Evolutionary conservation across 2,113 vertebrate species (phyloP).

Genomic region (Eublepharis macularius): DNA sequence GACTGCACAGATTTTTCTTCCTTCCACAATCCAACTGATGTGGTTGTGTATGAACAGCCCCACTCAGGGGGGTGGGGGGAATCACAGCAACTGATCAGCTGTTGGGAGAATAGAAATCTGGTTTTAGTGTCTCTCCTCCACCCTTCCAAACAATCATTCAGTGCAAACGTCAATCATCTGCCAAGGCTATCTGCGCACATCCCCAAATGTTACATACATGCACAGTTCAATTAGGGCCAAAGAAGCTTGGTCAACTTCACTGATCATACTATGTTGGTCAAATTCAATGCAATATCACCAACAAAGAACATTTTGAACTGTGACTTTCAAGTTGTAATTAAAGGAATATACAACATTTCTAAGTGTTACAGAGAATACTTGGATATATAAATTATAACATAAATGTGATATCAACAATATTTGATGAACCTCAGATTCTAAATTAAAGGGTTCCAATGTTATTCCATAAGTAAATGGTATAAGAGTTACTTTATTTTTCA

Average conservation of each 20-base stretch:
- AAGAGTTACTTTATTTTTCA: no score
- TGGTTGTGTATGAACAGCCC: not conserved
- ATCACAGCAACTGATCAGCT: not conserved
- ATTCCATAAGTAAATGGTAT: no score
- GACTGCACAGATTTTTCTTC: not conserved
- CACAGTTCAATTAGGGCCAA: not conserved
- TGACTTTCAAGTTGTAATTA: not conserved
- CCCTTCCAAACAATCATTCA: not conserved
- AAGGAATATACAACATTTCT: not conserved
- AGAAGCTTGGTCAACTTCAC: not conserved
- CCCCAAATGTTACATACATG: no score
- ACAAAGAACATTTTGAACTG: not conserved
- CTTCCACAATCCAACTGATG: not conserved
- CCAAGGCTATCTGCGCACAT: not conserved
- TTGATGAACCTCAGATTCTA: no score
- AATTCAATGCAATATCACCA: not conserved
- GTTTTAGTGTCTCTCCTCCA: not conserved
- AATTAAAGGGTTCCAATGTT: no score
- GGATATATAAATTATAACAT: no score
- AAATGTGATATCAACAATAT: no score
- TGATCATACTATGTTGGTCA: not conserved
- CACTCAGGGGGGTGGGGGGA: no score
- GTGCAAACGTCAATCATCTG: not conserved
- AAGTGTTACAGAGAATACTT: no score
- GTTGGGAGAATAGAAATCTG: not conserved